A percentile compares a stretch with the other conserved stretches of the same genome.
Conservation (phyloP, 2,888 invertebrate species). For the Bursaphelenchus okinawaensis region DNA sequence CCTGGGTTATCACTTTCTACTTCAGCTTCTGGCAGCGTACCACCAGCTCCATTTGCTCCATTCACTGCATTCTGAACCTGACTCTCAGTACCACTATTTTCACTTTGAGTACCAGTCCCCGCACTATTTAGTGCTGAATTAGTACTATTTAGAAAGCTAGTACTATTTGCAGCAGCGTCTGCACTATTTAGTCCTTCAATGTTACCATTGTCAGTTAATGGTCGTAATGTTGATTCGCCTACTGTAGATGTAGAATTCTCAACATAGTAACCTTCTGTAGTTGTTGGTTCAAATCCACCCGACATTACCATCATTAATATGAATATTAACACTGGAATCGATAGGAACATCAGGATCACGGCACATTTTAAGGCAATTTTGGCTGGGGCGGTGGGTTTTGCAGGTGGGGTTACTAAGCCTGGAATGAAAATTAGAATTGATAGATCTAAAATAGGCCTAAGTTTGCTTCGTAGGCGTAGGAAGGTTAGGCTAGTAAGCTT, state of each 20-base stretch:
- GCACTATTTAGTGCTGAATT: not conserved
- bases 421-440: too few species aligned
- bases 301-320: slow-evolving; percentile 13
- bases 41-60: not conserved
- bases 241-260: not conserved
- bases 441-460: too few species aligned
- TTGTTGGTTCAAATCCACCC: slow-evolving; percentile 7
- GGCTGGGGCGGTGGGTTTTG: not conserved
- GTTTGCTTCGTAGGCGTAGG: too few species aligned
- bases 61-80: not conserved
- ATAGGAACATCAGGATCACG: slow-evolving; percentile 5
- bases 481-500: too few species aligned
- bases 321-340: slow-evolving; percentile 16
- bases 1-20: too few species aligned
- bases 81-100: not conserved
- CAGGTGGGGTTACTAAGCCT: not conserved
- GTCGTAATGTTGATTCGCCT: not conserved
- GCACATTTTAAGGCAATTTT: slow-evolving; percentile 3
- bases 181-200: not conserved
- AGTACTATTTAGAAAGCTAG: not conserved
- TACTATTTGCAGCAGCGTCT: not conserved
- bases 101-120: too few species aligned
- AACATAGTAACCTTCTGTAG: not conserved
- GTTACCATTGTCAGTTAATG: not conserved
- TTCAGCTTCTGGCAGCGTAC: not conserved